Base-by-base conservation (phyloP, 2,888 invertebrate genomes). In the Pelosia muscerda region DNA sequence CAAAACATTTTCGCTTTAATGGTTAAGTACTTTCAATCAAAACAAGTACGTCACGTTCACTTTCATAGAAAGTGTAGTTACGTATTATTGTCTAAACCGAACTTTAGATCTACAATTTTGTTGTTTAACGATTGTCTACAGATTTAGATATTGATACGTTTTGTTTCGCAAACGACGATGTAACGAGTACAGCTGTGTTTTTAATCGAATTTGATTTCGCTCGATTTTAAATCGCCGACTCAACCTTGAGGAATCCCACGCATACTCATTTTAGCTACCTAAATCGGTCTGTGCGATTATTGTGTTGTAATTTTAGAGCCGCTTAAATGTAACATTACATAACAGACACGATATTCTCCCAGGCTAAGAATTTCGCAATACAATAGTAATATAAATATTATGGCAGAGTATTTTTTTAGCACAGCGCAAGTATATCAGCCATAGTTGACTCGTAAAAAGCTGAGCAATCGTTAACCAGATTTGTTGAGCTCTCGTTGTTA, bases 241-340 rank as follows among this genome's bases (percentile, higher is more conserved):
- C 72, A 77, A 67, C 84, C 84, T 85, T 81, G 82, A 76, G 72
- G 65, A 58, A 71, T 65, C 86, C 85, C 79, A 86, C 86, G 79
- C 81, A 68, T 72, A 71, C 73, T 77, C 72, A 71, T 76, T 79
- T 72, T 68, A 78, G 65, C 59, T 80, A 79, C 73, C 73, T 79
- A 75, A 76, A 70, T 63, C 58, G n/a, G 38, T 65, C 62, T 75
- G 75, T 74, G 62, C 72, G 67, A 74, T 69, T 57, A 66, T 65
- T 70, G 62, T 68, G 66, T 68, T 69, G 63, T 66, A 63, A 8
- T 63, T 67, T 71, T 66, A 57, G 67, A 65, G 70, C 65, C 58
- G 54, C n/a, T 63, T 53, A 62, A 59, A 59, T 67, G 54, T 31
- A 49, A 67, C 55, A 53, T 77, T 72, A 60, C 22, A 60, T 13